These are phyloP conservation scores for Melanocharis versteri DNA, from an alignment of 2,113 vertebrate genomes.

Conservation along the genomic window DNA sequence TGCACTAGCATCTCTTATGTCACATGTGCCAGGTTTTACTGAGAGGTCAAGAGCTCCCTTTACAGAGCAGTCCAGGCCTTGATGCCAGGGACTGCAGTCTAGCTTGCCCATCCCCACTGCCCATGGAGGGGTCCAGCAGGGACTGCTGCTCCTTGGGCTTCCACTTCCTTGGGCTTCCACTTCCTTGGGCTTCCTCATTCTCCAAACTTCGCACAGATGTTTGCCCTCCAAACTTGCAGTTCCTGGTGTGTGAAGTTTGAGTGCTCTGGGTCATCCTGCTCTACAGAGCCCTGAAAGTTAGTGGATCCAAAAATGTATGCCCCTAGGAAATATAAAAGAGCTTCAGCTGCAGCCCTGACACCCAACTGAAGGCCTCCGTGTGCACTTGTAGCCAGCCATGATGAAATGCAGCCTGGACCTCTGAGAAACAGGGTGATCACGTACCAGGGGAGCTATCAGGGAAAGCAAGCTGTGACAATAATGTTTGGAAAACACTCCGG, in stretches of 20 bases:
- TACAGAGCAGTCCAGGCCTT: background rate
- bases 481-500: background rate
- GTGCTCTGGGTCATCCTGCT: background rate
- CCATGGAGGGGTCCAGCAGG: accelerated
- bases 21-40: accelerated
- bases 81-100: background rate
- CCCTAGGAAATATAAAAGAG: background rate
- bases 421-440: background rate
- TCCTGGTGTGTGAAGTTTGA: background rate
- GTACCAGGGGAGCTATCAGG: background rate
- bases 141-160: background rate
- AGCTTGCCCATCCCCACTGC: background rate
- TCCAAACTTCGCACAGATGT: background rate
- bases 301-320: background rate
- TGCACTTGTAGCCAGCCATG: background rate
- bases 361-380: accelerated
- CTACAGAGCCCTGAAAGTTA: background rate
- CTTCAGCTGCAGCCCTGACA: background rate
- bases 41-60: background rate
- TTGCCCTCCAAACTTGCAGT: background rate
- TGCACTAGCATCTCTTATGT: accelerated
- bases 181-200: background rate
- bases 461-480: background rate
- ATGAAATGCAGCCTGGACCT: background rate
- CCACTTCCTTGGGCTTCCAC: background rate